Evolutionary conservation across 2,113 vertebrate species (phyloP).

Genomic region (Solenodon paradoxus): DNA sequence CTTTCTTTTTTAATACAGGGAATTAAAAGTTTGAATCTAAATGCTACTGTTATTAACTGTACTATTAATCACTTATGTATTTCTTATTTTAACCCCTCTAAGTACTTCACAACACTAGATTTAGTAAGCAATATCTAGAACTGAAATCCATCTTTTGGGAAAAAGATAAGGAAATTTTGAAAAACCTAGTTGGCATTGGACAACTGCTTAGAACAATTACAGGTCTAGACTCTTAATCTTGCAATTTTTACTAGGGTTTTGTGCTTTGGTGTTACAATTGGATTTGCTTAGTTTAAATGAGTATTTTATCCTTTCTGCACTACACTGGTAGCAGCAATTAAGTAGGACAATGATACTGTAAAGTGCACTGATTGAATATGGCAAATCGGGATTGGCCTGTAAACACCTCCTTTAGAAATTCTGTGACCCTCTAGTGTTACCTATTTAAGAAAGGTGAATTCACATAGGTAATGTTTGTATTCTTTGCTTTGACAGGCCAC

Average conservation of each 20-base stretch:
- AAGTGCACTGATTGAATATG: not conserved
- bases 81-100: not conserved
- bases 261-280: not conserved
- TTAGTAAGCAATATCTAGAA: slow-evolving; percentile 19
- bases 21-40: not conserved
- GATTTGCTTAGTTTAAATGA: not conserved
- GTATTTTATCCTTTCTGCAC: not conserved
- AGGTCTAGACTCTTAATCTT: not conserved
- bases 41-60: not conserved
- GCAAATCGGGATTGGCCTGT: not conserved
- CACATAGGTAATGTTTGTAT: not conserved
- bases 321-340: not conserved
- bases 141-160: not conserved
- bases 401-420: not conserved
- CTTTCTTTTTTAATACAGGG: not conserved
- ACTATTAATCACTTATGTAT: not conserved
- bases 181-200: not conserved
- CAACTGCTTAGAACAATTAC: not conserved
- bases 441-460: not conserved
- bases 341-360: not conserved
- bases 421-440: not conserved
- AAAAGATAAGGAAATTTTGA: not conserved
- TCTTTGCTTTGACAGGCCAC: not conserved
- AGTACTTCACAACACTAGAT: not conserved
- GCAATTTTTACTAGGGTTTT: not conserved